Conservation (phyloP, 1,140 invertebrate genomes). For the Platyscapa corneri region DNA sequence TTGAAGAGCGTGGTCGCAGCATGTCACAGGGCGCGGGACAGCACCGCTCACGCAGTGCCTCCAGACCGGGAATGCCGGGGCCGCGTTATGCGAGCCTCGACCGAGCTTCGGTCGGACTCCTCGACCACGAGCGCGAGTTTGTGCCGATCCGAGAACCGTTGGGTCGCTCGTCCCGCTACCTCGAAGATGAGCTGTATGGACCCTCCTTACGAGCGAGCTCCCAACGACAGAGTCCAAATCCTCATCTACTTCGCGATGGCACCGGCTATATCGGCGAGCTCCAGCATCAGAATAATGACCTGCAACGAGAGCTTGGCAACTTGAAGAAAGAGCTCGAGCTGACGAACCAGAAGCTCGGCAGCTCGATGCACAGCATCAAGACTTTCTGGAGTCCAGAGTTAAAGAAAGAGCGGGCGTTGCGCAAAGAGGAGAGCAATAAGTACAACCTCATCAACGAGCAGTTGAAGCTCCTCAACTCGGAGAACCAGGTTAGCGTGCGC, state of each 20-base stretch:
- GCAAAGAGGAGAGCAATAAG: conserved; percentile 98
- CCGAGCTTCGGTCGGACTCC: conserved; percentile 77
- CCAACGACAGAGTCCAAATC: conserved; percentile 82
- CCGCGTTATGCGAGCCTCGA: conserved; percentile 86
- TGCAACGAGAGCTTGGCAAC: conserved; percentile 96
- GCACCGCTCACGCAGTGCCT: conserved; percentile 78
- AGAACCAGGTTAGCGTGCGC: conserved; percentile 90
- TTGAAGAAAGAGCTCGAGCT: conserved; percentile 97
- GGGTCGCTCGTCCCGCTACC: conserved; percentile 78
- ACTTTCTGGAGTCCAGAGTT: conserved; percentile 99
- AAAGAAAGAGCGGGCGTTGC: conserved; percentile 96
- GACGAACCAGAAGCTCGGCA: conserved; percentile 98
- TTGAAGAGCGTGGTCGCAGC: conserved; percentile 79
- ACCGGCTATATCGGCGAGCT: conserved; percentile 90
- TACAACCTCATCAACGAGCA: conserved; percentile 98
- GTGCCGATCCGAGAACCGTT: conserved; percentile 86
- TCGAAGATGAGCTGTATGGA: conserved; percentile 84
- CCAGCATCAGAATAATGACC: conserved; percentile 94
- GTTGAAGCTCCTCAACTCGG: conserved; percentile 95
- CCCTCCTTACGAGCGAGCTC: conserved; percentile 73
- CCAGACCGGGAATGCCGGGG: conserved; percentile 75
- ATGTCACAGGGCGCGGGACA: conserved; percentile 77
- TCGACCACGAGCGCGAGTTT: conserved; percentile 85
- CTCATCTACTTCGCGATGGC: conserved; percentile 72
- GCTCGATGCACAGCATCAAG: conserved; percentile 99